phyloP scores from a whole-genome alignment of 2,797 vertebrate genomes.

The Vipera ursinii region DNA sequence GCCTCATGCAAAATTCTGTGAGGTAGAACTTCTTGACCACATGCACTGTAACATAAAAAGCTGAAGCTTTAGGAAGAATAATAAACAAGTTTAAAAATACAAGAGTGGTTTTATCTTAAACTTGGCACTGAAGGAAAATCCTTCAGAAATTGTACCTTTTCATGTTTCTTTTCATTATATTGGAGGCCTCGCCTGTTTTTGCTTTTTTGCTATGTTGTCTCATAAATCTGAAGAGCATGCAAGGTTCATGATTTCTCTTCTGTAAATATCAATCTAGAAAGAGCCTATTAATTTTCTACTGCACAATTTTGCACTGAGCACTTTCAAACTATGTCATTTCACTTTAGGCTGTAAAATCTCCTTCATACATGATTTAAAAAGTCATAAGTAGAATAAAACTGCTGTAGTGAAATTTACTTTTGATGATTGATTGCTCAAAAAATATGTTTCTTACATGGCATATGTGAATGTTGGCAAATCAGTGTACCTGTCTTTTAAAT shows the following conservation, averaged over 20 bases:
- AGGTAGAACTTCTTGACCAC: neutral
- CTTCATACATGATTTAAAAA: conserved; percentile 7
- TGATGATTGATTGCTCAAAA: conserved; percentile 22
- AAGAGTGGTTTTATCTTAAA: neutral
- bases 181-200: neutral
- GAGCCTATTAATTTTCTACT: conserved; percentile 32
- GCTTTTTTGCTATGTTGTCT: neutral
- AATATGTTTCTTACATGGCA: conserved; percentile 12
- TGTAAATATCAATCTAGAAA: conserved; percentile 48
- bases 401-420: neutral
- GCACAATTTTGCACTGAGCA: conserved; percentile 22
- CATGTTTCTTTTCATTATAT: neutral
- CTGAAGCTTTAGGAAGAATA: neutral
- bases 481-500: neutral
- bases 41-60: neutral
- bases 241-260: conserved; percentile 30
- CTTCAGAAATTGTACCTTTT: neutral
- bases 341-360: conserved; percentile 16
- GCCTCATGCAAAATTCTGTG: neutral
- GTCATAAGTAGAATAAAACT: conserved; percentile 12
- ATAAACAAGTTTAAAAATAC: neutral
- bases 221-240: neutral
- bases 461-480: conserved; percentile 12
- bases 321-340: conserved; percentile 15
- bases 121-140: conserved; percentile 1